Percentiles rank a stretch among this genome's conserved stretches.
Conservation (phyloP, 2,113 vertebrate genomes). For the Trematomus loennbergii region DNA sequence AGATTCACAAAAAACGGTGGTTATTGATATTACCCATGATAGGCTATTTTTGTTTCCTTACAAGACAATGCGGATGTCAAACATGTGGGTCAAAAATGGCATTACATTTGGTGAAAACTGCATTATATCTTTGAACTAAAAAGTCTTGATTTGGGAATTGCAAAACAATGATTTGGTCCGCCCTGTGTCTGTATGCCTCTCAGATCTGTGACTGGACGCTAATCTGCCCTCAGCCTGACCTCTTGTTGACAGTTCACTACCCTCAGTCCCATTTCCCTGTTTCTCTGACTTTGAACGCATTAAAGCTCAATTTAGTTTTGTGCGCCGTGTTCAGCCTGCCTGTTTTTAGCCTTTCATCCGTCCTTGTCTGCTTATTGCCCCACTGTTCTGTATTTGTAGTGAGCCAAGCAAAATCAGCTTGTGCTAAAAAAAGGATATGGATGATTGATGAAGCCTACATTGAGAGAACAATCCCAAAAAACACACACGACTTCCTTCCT, state of each 20-base stretch:
- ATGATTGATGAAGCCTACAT: constrained; percentile 66
- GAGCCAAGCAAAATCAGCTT: constrained; percentile 51
- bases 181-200: background rate
- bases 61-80: too few species aligned
- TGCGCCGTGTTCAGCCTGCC: constrained; percentile 10
- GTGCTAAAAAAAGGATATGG: constrained; percentile 47
- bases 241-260: constrained; percentile 10
- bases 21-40: too few species aligned
- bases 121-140: too few species aligned
- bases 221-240: constrained; percentile 21
- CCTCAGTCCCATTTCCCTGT: constrained; percentile 29
- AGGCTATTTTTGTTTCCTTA: too few species aligned
- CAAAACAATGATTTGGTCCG: too few species aligned
- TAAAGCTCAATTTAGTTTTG: constrained; percentile 33
- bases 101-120: too few species aligned
- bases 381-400: constrained; percentile 44
- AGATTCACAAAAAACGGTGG: too few species aligned
- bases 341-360: constrained; percentile 64
- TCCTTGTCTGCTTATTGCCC: constrained; percentile 61
- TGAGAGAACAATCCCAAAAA: constrained; percentile 24
- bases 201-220: constrained; percentile 3
- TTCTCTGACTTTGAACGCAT: constrained; percentile 29
- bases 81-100: too few species aligned
- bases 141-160: too few species aligned
- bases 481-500: constrained; percentile 8